Evolutionary conservation across 1,140 invertebrate species (phyloP).

Genomic region (Leucophenga varia): DNA sequence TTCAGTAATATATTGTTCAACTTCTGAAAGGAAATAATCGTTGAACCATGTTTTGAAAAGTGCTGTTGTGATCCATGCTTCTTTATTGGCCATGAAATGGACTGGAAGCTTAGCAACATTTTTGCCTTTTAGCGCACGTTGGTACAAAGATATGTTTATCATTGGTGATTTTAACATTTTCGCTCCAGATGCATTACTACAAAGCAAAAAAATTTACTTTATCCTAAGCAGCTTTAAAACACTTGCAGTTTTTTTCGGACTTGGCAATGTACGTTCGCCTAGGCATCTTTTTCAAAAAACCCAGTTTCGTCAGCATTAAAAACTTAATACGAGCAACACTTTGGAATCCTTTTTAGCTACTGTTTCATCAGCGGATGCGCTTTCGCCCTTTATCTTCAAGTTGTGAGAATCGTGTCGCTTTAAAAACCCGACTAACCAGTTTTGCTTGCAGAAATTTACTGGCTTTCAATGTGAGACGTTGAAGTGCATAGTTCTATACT

Average conservation of each 20-base stretch:
- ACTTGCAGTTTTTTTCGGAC: conserved; percentile 39
- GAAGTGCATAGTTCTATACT: too few species aligned
- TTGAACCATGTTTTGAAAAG: conserved; percentile 45
- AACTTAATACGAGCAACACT: too few species aligned
- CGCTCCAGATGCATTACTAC: conserved; percentile 24
- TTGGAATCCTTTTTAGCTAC: conserved; percentile 20
- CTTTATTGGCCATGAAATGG: conserved; percentile 43
- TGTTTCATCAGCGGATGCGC: conserved; percentile 28
- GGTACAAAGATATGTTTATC: conserved; percentile 51
- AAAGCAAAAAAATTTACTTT: conserved; percentile 49
- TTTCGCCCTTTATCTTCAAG: conserved; percentile 39
- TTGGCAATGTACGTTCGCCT: conserved; percentile 40
- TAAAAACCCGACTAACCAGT: too few species aligned
- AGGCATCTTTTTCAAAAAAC: conserved; percentile 42
- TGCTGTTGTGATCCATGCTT: conserved; percentile 47
- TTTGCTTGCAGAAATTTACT: too few species aligned
- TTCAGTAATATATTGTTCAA: too few species aligned
- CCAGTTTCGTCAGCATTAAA: conserved; percentile 42
- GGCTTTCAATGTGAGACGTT: too few species aligned
- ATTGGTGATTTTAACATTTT: conserved; percentile 55
- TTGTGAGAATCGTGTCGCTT: conserved; percentile 39
- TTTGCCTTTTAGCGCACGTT: conserved; percentile 51
- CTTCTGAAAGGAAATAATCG: conserved; percentile 29
- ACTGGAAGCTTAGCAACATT: conserved; percentile 43
- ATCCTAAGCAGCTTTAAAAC: conserved; percentile 53